Evolutionary conservation across 2,113 vertebrate genomes (phyloP).

Genomic region (Mugil cephalus): DNA sequence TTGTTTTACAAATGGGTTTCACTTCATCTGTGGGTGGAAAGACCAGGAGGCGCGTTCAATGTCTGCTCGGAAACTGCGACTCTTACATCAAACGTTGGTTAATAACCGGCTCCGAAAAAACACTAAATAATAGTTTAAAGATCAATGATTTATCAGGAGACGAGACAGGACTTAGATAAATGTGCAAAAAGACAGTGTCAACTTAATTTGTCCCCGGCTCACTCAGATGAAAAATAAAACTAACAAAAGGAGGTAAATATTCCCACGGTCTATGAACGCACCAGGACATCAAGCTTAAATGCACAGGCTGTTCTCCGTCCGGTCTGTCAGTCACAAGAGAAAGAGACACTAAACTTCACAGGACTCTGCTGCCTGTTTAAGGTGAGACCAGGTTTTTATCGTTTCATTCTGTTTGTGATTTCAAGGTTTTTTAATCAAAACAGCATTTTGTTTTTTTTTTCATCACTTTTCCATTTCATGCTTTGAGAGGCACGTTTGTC

Average conservation of each 20-base stretch:
- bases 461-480: too few relatives aligned
- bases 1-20: conserved; percentile 33
- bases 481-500: not conserved
- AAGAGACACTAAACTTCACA: not conserved
- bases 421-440: too few relatives aligned
- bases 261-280: not conserved
- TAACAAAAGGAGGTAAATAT: not conserved
- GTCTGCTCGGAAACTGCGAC: not conserved
- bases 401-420: not conserved
- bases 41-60: not conserved
- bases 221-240: too few relatives aligned
- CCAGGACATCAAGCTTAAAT: not conserved
- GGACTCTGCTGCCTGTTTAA: not conserved
- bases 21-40: conserved; percentile 9
- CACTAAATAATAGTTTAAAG: not conserved
- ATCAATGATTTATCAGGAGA: not conserved
- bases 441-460: too few relatives aligned
- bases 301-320: not conserved
- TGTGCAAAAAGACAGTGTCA: too few relatives aligned
- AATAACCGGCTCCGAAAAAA: too few relatives aligned
- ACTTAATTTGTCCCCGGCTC: too few relatives aligned
- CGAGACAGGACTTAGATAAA: too few relatives aligned
- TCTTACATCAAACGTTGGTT: rapidly evolving
- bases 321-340: conserved; percentile 5
- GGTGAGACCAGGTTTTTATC: conserved; percentile 18